Base-by-base conservation (phyloP, 2,797 vertebrate genomes). In the Phrynocephalus guinanensis region DNA sequence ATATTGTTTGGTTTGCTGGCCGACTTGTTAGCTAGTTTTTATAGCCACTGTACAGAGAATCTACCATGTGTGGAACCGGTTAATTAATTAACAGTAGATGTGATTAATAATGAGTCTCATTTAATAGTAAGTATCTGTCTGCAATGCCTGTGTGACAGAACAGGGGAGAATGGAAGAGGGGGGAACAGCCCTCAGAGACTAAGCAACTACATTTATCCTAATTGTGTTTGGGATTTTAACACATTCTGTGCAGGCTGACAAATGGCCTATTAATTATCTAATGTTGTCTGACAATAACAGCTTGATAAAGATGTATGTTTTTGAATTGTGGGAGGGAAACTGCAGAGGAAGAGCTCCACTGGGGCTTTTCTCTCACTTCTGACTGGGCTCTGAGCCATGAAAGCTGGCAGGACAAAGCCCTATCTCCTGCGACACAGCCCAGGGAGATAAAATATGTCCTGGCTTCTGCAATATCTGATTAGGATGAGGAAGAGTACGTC, bases 221-320 rank as follows among this genome's bases (percentile, higher is more conserved):
- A 97, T 98, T 98, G 98, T 97, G 96, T 97, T 97, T 95, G 93
- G 97, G 98, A 98, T 98, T 99, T 98, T 98, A 98, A 98, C 98
- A 98, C 98, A 98, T 98, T 99, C 97, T 98, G 97, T 97, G 97
- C 97, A 97, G 97, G 98, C 98, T 99, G 98, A 99, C 99, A 99
- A 99, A 99, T 99, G 98, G 98, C 98, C 98, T 99, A 99, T 99
- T 99, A 99, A 99, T 99, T 99, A 99, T 99, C 98, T 99, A 99
- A 99, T 99, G 98, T 98, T 99, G 98, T 99, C 98, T 99, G 99
- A 99, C 98, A 99, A 99, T 97, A 99, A 98, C 96, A 96, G 96
- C 98, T 98, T 99, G 99, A 99, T 99, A 99, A 99, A 99, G 99
- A 99, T 98, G 98, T 99, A 99, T 99, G 98, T 97, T 98, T 98